Conservation (phyloP, 2,797 vertebrate species). For the Fundulus diaphanus region DNA sequence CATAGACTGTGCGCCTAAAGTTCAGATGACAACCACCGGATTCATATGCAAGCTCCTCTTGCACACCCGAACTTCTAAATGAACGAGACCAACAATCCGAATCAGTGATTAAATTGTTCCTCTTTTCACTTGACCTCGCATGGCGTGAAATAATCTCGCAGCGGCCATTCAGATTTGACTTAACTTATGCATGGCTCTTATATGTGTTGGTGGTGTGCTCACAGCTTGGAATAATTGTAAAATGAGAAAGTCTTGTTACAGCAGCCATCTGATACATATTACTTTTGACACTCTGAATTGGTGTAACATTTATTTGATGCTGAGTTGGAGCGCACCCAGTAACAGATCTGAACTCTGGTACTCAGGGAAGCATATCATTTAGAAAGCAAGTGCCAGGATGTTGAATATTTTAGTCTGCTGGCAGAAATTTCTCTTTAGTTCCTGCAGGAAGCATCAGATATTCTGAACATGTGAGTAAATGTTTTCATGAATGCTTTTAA, state of each 20-base stretch:
- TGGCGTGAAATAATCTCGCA: slow-evolving; percentile 23
- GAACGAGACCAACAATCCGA: background rate
- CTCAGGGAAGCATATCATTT: slow-evolving; percentile 55
- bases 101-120: background rate
- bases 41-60: background rate
- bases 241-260: slow-evolving; percentile 64
- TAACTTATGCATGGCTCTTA: slow-evolving; percentile 55
- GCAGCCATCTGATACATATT: slow-evolving; percentile 49
- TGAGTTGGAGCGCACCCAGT: slow-evolving; percentile 40
- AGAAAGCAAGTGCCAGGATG: slow-evolving; percentile 18
- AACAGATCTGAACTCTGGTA: slow-evolving; percentile 41
- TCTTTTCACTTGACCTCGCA: background rate
- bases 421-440: slow-evolving; percentile 19
- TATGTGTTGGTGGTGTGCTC: slow-evolving; percentile 48
- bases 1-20: background rate
- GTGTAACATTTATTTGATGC: slow-evolving; percentile 56
- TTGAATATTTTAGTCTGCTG: slow-evolving; percentile 53
- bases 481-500: background rate
- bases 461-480: background rate
- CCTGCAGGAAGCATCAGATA: slow-evolving; percentile 1
- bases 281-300: slow-evolving; percentile 40
- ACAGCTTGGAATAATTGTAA: slow-evolving; percentile 61
- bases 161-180: slow-evolving; percentile 21
- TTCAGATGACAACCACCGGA: background rate
- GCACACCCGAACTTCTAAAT: background rate